phyloP scores from a whole-genome alignment of 2,113 vertebrate species.

The Gallinago paraguaiae region DNA sequence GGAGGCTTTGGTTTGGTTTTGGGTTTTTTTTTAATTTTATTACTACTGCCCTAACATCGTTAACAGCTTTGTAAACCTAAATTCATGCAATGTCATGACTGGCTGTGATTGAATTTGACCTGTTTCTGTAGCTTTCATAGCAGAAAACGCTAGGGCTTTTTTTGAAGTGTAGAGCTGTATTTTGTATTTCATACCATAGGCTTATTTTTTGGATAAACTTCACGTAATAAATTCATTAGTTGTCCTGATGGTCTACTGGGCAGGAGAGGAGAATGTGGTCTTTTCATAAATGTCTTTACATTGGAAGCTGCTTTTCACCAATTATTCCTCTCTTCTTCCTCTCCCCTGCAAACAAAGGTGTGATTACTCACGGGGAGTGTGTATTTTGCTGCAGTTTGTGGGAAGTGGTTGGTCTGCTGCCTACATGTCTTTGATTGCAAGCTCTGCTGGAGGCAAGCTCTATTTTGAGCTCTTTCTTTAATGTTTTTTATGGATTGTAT shows the following conservation, averaged over 20 bases:
- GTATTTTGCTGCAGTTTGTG: slow-evolving; percentile 65
- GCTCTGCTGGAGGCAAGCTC: slow-evolving; percentile 62
- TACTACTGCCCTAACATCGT: neutral
- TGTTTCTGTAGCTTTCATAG: neutral
- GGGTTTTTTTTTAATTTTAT: neutral
- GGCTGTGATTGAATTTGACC: neutral
- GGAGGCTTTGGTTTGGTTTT: neutral
- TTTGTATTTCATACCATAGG: neutral
- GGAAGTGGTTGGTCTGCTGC: slow-evolving; percentile 61
- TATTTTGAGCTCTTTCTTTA: slow-evolving; percentile 63
- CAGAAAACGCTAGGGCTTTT: neutral
- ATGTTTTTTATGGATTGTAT: slow-evolving; percentile 59
- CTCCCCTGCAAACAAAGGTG: slow-evolving; percentile 65
- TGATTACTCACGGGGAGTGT: slow-evolving; percentile 68
- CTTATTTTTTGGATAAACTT: slow-evolving; percentile 13
- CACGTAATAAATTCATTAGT: neutral
- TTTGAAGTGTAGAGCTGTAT: neutral
- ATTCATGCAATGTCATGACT: neutral
- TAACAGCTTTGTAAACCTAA: neutral
- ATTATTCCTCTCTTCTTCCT: slow-evolving; percentile 57
- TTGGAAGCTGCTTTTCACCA: slow-evolving; percentile 51
- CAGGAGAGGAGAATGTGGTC: slow-evolving; percentile 2
- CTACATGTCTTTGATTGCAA: slow-evolving; percentile 65
- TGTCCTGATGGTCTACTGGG: neutral
- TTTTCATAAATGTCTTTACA: slow-evolving; percentile 62